Base-by-base conservation (phyloP, 2,888 invertebrate species). In the Laothoe populi region DNA sequence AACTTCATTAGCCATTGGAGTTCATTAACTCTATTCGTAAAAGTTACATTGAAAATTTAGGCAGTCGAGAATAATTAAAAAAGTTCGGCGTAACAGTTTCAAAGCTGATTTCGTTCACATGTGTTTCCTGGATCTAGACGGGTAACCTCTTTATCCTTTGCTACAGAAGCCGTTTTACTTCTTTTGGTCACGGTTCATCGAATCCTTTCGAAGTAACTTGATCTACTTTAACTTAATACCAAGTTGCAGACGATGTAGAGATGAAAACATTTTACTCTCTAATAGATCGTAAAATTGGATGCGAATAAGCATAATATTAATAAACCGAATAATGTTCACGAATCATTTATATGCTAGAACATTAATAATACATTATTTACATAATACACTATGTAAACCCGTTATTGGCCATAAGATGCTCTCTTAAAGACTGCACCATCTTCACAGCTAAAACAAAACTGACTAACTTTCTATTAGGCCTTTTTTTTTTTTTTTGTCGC, bases 1-100 rank as follows among this genome's bases (percentile, higher is more conserved):
- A 77, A 77, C 74, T 74, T 77, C 77, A 78, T 82, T 79, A 79
- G 70, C 74, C 68, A 77, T 80, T 77, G 67, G 68, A 73, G 74
- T 80, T 80, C 81, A 78, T 82, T 82, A 82, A 73, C 71, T 70
- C 68, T 66, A 72, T 72, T 72, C 74, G 74, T 68, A 70, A 74
- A 76, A 76, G 72, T 78, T 77, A 65, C 58, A 65, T 70, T 63
- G 68, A 63, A 66, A 78, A 81, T 78, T 80, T 73, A 69, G 75
- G 69, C 66, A 72, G 77, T 67, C 71, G 66, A 71, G 82, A 79
- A 82, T 84, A 84, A 84, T 85, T 84, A 84, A 84, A 84, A 84
- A 82, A 84, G 83, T 83, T 84, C 64, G 64, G 70, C 73, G 73
- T 70, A 72, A 63, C 73, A 72, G 79, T 80, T 82, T 74, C 69